phyloP scores from a whole-genome alignment of 2,113 vertebrate species.

The Pandion haliaetus region DNA sequence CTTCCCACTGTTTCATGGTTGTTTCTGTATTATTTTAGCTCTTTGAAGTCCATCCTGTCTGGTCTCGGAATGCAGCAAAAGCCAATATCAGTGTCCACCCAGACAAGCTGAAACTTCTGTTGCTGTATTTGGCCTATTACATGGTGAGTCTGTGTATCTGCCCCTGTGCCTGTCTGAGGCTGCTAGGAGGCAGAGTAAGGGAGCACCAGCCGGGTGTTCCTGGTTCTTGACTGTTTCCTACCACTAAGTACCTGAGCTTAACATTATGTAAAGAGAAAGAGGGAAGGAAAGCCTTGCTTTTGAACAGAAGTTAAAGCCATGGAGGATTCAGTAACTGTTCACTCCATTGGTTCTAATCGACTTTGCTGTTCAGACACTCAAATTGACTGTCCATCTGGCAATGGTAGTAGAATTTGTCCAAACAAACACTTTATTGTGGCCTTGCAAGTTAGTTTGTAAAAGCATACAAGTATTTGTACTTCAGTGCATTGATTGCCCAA shows the following conservation, averaged over 20 bases:
- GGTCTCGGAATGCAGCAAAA: slow-evolving; percentile 93
- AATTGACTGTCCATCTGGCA: background rate
- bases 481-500: background rate
- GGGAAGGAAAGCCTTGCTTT: background rate
- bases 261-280: background rate
- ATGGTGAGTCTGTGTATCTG: slow-evolving; percentile 79
- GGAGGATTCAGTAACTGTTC: background rate
- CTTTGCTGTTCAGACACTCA: background rate
- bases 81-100: slow-evolving; percentile 90
- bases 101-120: slow-evolving; percentile 92
- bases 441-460: background rate
- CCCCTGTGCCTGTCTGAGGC: background rate
- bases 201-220: background rate
- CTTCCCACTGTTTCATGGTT: background rate
- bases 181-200: background rate
- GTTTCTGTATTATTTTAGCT: slow-evolving; percentile 72
- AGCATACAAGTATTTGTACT: background rate
- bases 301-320: background rate
- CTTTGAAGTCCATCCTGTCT: slow-evolving; percentile 88
- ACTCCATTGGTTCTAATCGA: background rate
- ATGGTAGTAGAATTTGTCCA: background rate
- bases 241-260: background rate
- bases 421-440: background rate
- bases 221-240: background rate
- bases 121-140: slow-evolving; percentile 90